Percentiles rank a stretch among this genome's conserved stretches.
phyloP scores from a whole-genome alignment of 2,113 vertebrate species.

The Corythaeola cristata region DNA sequence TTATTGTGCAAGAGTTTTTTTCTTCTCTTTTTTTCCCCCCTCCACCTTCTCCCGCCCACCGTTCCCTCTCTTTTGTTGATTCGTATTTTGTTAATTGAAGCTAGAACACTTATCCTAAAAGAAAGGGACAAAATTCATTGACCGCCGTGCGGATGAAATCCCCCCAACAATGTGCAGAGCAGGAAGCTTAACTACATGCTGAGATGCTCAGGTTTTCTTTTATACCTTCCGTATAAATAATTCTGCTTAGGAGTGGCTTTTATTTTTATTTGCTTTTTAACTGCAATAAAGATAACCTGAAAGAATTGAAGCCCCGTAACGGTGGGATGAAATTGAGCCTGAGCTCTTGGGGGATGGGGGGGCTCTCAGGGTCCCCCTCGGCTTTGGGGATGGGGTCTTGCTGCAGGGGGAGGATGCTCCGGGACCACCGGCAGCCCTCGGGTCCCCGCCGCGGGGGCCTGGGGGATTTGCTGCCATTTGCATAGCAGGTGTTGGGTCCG shows the following conservation, averaged over 20 bases:
- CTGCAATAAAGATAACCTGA: background rate
- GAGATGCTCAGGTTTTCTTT: background rate
- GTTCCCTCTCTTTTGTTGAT: background rate
- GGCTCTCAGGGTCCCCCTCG: background rate
- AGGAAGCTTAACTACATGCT: background rate
- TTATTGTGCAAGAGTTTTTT: background rate
- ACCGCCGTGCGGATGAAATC: background rate
- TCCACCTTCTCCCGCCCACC: background rate
- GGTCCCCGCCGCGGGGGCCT: background rate
- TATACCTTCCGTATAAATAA: background rate
- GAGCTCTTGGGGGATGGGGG: too few species aligned
- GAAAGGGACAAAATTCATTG: background rate
- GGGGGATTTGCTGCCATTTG: constrained; percentile 80
- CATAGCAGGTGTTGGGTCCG: constrained; percentile 85
- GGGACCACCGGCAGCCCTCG: background rate
- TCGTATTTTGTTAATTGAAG: background rate
- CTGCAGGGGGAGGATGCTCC: background rate
- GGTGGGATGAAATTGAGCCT: background rate
- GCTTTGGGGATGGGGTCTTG: background rate
- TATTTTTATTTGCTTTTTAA: background rate
- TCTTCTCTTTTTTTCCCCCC: background rate
- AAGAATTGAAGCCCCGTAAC: background rate
- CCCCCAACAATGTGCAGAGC: background rate
- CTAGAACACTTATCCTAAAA: background rate
- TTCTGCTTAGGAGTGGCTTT: background rate